phyloP scores from a whole-genome alignment of 2,797 vertebrate genomes.

The Lerista edwardsae region DNA sequence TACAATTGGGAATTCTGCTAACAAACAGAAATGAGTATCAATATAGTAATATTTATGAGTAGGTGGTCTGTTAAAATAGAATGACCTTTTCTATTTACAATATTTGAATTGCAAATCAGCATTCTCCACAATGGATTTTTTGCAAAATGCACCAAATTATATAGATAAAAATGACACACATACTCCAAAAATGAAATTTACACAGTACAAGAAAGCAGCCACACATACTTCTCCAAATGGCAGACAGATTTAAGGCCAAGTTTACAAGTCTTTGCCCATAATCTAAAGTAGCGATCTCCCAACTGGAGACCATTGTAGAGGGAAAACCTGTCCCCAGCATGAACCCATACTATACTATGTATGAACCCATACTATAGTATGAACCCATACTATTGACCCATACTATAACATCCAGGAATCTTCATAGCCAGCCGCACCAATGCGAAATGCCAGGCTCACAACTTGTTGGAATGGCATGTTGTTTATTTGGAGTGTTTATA shows the following conservation, averaged over 20 bases:
- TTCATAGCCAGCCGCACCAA: too few species aligned
- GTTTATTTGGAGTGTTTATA: too few species aligned
- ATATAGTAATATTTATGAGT: not conserved
- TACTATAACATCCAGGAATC: too few species aligned
- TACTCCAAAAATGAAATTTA: not conserved
- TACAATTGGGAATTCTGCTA: not conserved
- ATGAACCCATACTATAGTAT: too few species aligned
- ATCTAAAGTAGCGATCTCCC: too few species aligned
- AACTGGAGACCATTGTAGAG: too few species aligned
- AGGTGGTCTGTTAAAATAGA: not conserved
- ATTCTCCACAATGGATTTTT: not conserved
- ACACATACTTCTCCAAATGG: not conserved
- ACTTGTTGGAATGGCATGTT: too few species aligned
- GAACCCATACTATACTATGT: too few species aligned
- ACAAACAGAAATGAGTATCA: not conserved
- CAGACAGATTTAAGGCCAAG: not conserved
- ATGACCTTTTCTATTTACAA: too few species aligned
- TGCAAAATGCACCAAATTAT: not conserved
- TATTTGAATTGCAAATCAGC: not conserved
- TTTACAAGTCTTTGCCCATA: not conserved
- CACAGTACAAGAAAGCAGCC: not conserved
- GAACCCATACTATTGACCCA: too few species aligned
- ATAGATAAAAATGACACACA: not conserved
- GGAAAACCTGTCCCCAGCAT: too few species aligned
- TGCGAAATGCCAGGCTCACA: too few species aligned